Evolutionary conservation across 2,888 invertebrate species (phyloP), one percentile per base, ranked within the genome.

Genomic region (Polyommatus iphigenia): DNA sequence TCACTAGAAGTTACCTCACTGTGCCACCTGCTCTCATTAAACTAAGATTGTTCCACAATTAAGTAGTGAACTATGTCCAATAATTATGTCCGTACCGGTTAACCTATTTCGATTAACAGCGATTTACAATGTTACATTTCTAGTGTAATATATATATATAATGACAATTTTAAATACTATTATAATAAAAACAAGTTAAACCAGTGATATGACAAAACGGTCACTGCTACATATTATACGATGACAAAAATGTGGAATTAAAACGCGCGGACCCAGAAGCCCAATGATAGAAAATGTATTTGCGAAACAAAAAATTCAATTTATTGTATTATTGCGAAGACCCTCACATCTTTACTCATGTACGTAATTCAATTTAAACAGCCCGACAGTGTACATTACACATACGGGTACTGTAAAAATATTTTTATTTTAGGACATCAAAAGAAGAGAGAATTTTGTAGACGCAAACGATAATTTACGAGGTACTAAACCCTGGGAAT

Each of bases 401-500:
- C 62, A 62, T 24, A 29, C 24, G 13, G 15, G 67, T 29, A 29
- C 67, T 6, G 5, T 67, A 29, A 67, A 67, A 29, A 29, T 67
- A 15, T 29, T 67, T 62, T 67, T 62, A 62, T 67, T 67, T 67
- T 15, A 67, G 15, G 29, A 29, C 67, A 67, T 67, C 29, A 32
- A 32, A 32, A 32, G 24, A 18, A 29, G 29, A 32, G 29, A 15
- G 29, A 6, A 67, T 32, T 29, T 29, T 29, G 29, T 67, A 18
- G 67, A 67, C 29, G 13, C 67, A 67, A 32, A 67, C 67, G 29
- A 67, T 67, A 67, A 67, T 29, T 67, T 67, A 67, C 18, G 67
- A 67, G 67, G 29, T 67, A 67, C 67, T 67, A 18, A 67, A 67
- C 67, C 5, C 32, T 67, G 29, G 29, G 29, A 67, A 67, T 67